Evolutionary conservation across 1,140 invertebrate species (phyloP).

Genomic region (Pseudoatta argentina): DNA sequence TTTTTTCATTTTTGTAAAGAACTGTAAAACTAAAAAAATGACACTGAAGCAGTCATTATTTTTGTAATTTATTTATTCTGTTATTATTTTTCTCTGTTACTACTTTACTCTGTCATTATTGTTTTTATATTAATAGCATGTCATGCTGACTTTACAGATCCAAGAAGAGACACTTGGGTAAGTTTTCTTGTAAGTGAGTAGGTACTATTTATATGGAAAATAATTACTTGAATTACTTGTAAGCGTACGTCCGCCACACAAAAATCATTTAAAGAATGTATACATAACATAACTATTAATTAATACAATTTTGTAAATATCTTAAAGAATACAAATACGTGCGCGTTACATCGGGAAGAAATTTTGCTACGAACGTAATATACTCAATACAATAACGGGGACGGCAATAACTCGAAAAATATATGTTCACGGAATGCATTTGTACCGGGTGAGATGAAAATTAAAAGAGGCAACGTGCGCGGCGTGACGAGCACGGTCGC

Average conservation of each 20-base stretch:
- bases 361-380: neutral
- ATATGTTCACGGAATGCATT: constrained; percentile 22
- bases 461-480: constrained; percentile 35
- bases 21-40: too few species aligned
- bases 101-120: too few species aligned
- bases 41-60: too few species aligned
- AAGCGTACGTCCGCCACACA: neutral
- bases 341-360: neutral
- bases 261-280: neutral
- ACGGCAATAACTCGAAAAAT: constrained; percentile 38
- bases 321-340: neutral
- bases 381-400: constrained; percentile 1
- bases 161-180: too few species aligned
- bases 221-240: neutral
- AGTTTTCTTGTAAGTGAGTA: too few species aligned
- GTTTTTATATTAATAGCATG: too few species aligned
- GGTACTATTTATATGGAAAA: neutral
- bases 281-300: neutral
- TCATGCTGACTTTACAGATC: too few species aligned
- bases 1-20: too few species aligned
- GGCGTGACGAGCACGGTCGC: constrained; percentile 17
- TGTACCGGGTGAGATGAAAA: constrained; percentile 29
- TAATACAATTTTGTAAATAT: neutral
- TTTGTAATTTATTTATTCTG: too few species aligned
- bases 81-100: too few species aligned